phyloP scores from a whole-genome alignment of 2,797 vertebrate species.

The Coccyzus lansbergi region DNA sequence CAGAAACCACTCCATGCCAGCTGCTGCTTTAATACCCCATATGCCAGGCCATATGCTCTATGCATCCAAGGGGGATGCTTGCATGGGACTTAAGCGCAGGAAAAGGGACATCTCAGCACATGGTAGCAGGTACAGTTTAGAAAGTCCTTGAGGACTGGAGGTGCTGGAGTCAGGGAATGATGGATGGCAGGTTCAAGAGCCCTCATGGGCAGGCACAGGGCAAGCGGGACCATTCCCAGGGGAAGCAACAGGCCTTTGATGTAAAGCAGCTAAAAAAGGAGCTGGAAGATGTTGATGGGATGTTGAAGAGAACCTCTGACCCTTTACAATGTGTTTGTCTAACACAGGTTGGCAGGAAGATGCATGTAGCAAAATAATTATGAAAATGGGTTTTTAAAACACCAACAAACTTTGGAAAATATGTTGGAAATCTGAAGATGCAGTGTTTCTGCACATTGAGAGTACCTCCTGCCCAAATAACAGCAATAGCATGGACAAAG shows the following conservation, averaged over 20 bases:
- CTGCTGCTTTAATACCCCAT: background rate
- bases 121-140: background rate
- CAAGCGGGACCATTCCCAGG: rapidly evolving
- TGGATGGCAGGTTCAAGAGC: rapidly evolving
- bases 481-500: background rate
- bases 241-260: rapidly evolving
- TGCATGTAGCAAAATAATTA: rapidly evolving
- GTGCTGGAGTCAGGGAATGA: background rate
- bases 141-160: rapidly evolving
- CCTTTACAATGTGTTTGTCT: background rate
- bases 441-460: background rate
- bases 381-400: background rate
- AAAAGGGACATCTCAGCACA: background rate
- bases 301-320: background rate
- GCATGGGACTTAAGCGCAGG: rapidly evolving
- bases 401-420: background rate
- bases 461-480: background rate
- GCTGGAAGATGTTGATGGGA: background rate
- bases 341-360: background rate
- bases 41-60: background rate
- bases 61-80: rapidly evolving
- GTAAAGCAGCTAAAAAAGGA: background rate
- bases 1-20: rapidly evolving
- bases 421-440: rapidly evolving
- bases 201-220: rapidly evolving